Evolutionary conservation across 2,888 invertebrate species (phyloP).

Genomic region (Andrena flavipes): DNA sequence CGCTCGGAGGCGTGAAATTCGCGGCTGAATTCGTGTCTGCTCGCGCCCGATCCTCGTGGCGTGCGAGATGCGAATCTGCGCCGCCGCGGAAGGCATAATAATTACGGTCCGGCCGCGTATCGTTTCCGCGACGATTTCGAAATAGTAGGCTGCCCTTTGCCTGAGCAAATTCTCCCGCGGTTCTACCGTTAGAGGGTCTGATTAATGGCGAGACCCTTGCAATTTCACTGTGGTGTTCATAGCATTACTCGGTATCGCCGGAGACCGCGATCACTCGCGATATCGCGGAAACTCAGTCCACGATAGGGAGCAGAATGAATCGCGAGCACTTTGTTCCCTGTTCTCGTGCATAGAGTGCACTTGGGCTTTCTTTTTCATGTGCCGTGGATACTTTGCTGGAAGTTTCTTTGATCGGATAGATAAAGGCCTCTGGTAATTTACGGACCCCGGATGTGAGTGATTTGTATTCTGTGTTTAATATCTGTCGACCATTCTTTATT

Average conservation of each 20-base stretch:
- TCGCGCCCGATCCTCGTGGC: constrained; percentile 46
- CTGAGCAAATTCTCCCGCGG: constrained; percentile 35
- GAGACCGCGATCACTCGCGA: constrained; percentile 30
- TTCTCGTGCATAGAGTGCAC: neutral
- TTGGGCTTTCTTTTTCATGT: neutral
- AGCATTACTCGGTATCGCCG: constrained; percentile 17
- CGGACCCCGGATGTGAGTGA: too few species aligned
- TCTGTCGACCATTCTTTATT: too few species aligned
- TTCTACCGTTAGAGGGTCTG: constrained; percentile 49
- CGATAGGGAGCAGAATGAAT: neutral
- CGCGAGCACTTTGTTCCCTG: neutral
- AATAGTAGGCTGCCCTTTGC: constrained; percentile 47
- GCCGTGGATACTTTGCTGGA: too few species aligned
- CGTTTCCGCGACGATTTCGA: constrained; percentile 56
- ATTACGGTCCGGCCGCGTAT: constrained; percentile 49
- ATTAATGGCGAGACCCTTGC: constrained; percentile 51
- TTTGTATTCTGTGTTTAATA: too few species aligned
- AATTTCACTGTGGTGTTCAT: constrained; percentile 35
- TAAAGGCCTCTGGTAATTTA: too few species aligned
- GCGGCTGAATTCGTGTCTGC: neutral
- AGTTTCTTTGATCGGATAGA: too few species aligned
- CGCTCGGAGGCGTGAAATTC: neutral
- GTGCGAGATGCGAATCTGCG: constrained; percentile 73
- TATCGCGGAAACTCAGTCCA: neutral
- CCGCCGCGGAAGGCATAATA: constrained; percentile 69